Evolutionary conservation across 2,113 vertebrate species (phyloP).

Genomic region (Grus americana): DNA sequence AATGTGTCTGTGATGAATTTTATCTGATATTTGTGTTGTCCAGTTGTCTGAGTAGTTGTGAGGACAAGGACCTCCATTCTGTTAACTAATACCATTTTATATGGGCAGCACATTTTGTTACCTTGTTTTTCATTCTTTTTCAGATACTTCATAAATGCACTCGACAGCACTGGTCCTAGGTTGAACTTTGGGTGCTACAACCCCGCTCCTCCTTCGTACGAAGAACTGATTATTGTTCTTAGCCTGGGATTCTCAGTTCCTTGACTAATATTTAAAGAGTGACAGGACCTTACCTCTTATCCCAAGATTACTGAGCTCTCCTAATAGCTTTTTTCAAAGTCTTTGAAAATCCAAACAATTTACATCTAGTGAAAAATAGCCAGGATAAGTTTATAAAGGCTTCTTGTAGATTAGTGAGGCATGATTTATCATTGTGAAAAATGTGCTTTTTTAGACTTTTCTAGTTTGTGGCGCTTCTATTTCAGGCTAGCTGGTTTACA

Average conservation of each 20-base stretch:
- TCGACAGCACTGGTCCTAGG: not conserved
- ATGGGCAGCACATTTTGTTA: not conserved
- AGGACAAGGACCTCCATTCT: not conserved
- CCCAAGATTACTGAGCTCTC: not conserved
- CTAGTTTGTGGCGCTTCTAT: not conserved
- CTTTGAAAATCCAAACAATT: not conserved
- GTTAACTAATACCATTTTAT: not conserved
- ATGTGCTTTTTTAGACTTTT: not conserved
- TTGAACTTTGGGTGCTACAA: not conserved
- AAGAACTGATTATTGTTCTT: not conserved
- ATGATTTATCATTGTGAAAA: not conserved
- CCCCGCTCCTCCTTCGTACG: accelerated
- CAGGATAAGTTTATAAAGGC: not conserved
- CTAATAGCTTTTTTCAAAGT: not conserved
- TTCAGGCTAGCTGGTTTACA: not conserved
- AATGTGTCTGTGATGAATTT: not conserved
- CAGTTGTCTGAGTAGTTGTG: not conserved
- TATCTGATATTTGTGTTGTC: not conserved
- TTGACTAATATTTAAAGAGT: not conserved
- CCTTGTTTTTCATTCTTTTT: not conserved
- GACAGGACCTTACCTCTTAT: not conserved
- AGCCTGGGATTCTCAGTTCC: not conserved
- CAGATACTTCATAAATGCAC: not conserved
- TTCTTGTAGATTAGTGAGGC: not conserved
- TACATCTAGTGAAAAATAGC: not conserved